Base-by-base conservation (phyloP, 2,888 invertebrate genomes). In the Neuroscelio doddi region DNA sequence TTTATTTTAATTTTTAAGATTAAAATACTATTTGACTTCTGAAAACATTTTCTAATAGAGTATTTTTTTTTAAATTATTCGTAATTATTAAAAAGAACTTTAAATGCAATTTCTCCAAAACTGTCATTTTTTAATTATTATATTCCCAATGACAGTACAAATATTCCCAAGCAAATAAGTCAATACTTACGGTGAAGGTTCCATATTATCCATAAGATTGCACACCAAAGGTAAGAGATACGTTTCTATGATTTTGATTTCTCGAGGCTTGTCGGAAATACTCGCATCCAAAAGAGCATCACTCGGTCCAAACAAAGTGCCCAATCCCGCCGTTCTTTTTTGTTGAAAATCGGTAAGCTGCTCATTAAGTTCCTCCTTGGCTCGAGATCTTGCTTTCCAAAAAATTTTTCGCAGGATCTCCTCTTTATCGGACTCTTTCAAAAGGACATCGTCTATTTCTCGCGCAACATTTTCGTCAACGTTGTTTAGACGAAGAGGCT, bases 311-410 rank as follows among this genome's bases (percentile, higher is more conserved):
- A 94, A 97, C 72, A 98, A 89, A 45, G 92, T 92, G 9, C 93
- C 96, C 62, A 97, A 87, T 1, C 97, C 97, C 27, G 96, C 93
- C 29, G 92, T 94, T 71, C 96, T 87, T 85, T 97, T 97, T 74
- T 92, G 92, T 79, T 96, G 92, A 85, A 94, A 94, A 83, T 96
- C 95, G 21, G 89, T 90, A 46, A 97, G 86, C 77, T 93, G 92
- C 73, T 91, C 91, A 49, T 91, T 89, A 46, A 96, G 86, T 81
- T 94, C 94, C 71, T 93, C 92, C 77, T 92, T 92, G 3, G 95
- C 95, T 74, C 92, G 90, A 69, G 90, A 89, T 30, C 97, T 88
- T 46, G 97, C 95, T 77, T 95, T 94, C 86, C 92, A 91, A 84
- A 98, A 98, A 65, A 91, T 86, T 84, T 92, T 92, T 53, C 96